A percentile compares a stretch with the other conserved stretches of the same genome.
Conservation (phyloP, 2,888 invertebrate genomes). For the Willowsia nigromaculata region DNA sequence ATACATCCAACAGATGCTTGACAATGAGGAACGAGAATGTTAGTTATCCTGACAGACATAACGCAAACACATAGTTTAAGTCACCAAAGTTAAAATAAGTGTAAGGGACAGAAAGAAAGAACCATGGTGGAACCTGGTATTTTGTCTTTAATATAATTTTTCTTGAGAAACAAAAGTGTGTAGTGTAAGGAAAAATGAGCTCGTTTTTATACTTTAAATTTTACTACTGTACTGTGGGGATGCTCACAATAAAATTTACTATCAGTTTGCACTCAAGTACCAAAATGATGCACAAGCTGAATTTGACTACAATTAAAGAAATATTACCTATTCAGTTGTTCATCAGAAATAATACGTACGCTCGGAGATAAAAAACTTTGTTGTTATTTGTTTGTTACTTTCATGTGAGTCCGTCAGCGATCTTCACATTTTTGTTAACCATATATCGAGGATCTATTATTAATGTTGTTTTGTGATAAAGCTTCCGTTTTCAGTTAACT, state of each 20-base stretch:
- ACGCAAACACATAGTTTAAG: too few relatives aligned
- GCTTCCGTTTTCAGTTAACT: constrained; percentile 38
- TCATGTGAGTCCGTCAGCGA: background rate
- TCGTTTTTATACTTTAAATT: constrained; percentile 6
- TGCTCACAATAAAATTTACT: background rate
- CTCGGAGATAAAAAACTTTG: background rate
- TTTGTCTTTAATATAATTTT: background rate
- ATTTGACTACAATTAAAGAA: background rate
- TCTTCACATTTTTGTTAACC: constrained; percentile 21
- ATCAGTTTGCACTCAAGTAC: constrained; percentile 10
- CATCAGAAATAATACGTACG: background rate
- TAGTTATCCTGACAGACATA: too few relatives aligned
- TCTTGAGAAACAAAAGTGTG: background rate
- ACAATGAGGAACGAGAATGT: too few relatives aligned
- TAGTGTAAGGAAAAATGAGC: background rate
- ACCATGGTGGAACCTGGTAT: too few relatives aligned
- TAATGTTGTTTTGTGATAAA: constrained; percentile 41
- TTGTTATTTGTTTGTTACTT: background rate
- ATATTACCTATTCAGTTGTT: background rate
- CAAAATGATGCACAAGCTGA: background rate
- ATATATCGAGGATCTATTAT: constrained; percentile 52
- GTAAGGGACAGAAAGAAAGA: too few relatives aligned
- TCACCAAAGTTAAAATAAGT: too few relatives aligned
- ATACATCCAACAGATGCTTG: too few relatives aligned
- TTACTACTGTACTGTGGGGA: background rate